Conservation (phyloP, 2,888 invertebrate species). For the Acanthosepion lycidas region DNA sequence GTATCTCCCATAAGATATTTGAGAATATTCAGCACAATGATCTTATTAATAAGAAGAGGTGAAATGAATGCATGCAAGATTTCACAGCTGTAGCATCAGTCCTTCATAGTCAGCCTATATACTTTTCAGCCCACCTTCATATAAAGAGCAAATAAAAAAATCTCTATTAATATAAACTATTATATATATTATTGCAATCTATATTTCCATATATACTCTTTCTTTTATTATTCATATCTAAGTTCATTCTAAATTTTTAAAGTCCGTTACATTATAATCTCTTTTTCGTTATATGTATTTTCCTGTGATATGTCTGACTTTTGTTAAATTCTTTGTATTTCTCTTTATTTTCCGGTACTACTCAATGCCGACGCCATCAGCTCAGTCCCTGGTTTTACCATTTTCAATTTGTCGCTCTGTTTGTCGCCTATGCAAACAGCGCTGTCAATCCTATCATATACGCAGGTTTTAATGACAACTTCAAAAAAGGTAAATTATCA, state of each 20-base stretch:
- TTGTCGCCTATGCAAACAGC: conserved; percentile 74
- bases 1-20: too few species aligned
- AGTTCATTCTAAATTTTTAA: too few species aligned
- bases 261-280: neutral
- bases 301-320: neutral
- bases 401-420: conserved; percentile 72
- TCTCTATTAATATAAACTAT: too few species aligned
- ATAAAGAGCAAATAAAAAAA: too few species aligned
- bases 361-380: conserved; percentile 58
- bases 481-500: conserved; percentile 70
- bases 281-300: neutral
- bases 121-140: too few species aligned
- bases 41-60: too few species aligned
- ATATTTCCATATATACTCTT: too few species aligned
- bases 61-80: too few species aligned
- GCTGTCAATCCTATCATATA: conserved; percentile 75
- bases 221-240: too few species aligned
- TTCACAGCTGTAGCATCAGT: too few species aligned
- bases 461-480: conserved; percentile 75
- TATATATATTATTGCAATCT: neutral
- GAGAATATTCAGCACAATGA: too few species aligned
- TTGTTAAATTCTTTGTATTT: neutral
- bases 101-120: too few species aligned
- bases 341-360: neutral
- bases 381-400: conserved; percentile 72